phyloP scores from a whole-genome alignment of 2,888 invertebrate genomes.

The Drosophila mercatorum region DNA sequence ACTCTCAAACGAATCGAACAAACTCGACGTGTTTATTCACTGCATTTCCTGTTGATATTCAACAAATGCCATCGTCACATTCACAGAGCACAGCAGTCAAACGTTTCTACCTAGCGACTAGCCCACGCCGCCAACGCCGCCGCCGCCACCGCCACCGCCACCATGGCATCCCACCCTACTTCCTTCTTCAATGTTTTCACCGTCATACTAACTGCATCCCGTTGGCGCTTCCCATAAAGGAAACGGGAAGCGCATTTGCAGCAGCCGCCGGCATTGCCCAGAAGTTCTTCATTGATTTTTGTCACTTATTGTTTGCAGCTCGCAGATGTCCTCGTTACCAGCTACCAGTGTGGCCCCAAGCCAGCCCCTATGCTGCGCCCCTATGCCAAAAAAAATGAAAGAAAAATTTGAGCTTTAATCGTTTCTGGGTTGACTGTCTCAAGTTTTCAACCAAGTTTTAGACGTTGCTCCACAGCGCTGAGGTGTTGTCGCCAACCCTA shows the following conservation, averaged over 20 bases:
- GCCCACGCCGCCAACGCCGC: not conserved
- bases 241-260: conserved; percentile 76
- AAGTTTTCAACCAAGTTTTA: conserved; percentile 27
- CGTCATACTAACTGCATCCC: conserved; percentile 49
- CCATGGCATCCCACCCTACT: not conserved
- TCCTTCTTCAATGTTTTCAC: not conserved
- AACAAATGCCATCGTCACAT: conserved; percentile 63
- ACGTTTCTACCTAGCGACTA: conserved; percentile 2
- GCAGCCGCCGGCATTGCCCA: conserved; percentile 47
- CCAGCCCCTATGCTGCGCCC: not conserved
- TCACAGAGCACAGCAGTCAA: conserved; percentile 27
- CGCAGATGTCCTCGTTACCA: conserved; percentile 31
- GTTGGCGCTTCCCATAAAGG: conserved; percentile 47
- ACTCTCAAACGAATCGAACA: conserved; percentile 35
- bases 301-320: conserved; percentile 61
- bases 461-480: conserved; percentile 17
- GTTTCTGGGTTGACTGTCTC: conserved; percentile 35
- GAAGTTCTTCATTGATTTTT: conserved; percentile 69
- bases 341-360: conserved; percentile 4
- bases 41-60: conserved; percentile 79
- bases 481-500: conserved; percentile 12
- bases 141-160: not conserved
- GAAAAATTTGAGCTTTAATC: conserved; percentile 41
- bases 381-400: not conserved
- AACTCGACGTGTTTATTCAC: conserved; percentile 74